Evolutionary conservation across 2,888 invertebrate species (phyloP).

Genomic region (Synergus gifuensis): DNA sequence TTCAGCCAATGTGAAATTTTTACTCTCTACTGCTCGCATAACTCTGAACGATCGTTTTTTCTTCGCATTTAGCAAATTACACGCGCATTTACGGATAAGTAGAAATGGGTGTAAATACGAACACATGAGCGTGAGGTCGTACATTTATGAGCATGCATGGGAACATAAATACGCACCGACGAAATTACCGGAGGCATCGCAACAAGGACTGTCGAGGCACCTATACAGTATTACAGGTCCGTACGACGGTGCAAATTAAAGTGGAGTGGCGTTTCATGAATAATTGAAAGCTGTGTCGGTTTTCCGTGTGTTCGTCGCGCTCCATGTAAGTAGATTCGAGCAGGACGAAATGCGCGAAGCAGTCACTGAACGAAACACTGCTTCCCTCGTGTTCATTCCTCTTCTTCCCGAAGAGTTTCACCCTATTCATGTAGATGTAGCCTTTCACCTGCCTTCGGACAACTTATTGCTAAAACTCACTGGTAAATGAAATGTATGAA

Average conservation of each 20-base stretch:
- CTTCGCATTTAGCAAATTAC: conserved; percentile 21
- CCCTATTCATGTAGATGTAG: conserved; percentile 15
- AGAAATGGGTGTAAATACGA: conserved; percentile 41
- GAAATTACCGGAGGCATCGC: conserved; percentile 40
- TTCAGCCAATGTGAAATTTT: background rate
- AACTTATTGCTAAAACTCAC: conserved; percentile 1
- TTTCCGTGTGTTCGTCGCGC: conserved; percentile 42
- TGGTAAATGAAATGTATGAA: conserved; percentile 2
- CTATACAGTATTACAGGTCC: conserved; percentile 15
- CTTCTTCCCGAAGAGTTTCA: conserved; percentile 33
- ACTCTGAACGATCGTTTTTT: conserved; percentile 26
- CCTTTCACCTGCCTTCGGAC: conserved; percentile 33
- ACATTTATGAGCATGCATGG: conserved; percentile 22
- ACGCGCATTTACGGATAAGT: conserved; percentile 12
- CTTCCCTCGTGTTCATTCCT: conserved; percentile 31
- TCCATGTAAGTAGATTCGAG: conserved; percentile 36
- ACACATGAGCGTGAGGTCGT: conserved; percentile 2
- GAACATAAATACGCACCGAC: conserved; percentile 38
- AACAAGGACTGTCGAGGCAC: conserved; percentile 31
- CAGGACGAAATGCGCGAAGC: conserved; percentile 28
- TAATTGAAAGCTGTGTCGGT: conserved; percentile 55
- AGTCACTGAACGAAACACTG: conserved; percentile 33
- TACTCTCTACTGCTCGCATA: conserved; percentile 1
- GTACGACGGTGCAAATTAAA: conserved; percentile 60
- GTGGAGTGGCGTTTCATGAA: conserved; percentile 67